A percentile compares a stretch with the other conserved stretches of the same genome.
These are phyloP conservation scores for Xanthorhoe spadicearia DNA, from an alignment of 2,888 invertebrate genomes.

Conservation along the genomic window DNA sequence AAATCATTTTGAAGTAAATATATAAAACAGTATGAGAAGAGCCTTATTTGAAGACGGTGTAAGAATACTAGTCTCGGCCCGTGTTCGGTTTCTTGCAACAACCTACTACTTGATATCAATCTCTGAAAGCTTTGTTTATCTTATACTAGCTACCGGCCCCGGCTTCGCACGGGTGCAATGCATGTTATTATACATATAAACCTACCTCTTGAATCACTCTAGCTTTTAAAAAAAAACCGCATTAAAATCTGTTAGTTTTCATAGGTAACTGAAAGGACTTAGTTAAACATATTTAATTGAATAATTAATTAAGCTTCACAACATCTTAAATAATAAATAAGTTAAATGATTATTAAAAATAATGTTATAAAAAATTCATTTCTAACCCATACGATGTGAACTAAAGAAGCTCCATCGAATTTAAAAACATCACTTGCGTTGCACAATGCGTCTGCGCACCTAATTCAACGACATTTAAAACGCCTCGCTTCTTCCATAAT, in stretches of 20 bases:
- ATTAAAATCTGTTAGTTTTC: too few species aligned
- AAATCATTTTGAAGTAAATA: background rate
- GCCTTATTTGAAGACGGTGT: constrained; percentile 7
- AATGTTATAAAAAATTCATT: background rate
- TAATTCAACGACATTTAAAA: constrained; percentile 71
- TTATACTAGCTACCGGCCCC: constrained; percentile 1
- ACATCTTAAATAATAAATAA: too few species aligned
- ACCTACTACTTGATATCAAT: constrained; percentile 25
- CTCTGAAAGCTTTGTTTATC: constrained; percentile 19
- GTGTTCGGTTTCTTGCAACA: constrained; percentile 16
- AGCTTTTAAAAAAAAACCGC: too few species aligned
- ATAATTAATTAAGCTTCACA: too few species aligned
- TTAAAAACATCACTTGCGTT: constrained; percentile 67
- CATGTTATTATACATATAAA: too few species aligned
- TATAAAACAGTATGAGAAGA: constrained; percentile 8
- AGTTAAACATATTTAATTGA: too few species aligned
- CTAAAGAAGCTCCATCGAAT: background rate
- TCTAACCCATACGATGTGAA: constrained; percentile 51
- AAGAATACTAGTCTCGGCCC: constrained; percentile 11
- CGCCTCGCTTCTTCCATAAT: constrained; percentile 11
- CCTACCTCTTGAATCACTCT: too few species aligned
- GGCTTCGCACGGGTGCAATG: too few species aligned
- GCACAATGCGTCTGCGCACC: constrained; percentile 64
- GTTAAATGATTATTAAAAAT: too few species aligned
- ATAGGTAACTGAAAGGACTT: too few species aligned